phyloP scores from a whole-genome alignment of 2,113 vertebrate species.

The Steatornis caripensis region DNA sequence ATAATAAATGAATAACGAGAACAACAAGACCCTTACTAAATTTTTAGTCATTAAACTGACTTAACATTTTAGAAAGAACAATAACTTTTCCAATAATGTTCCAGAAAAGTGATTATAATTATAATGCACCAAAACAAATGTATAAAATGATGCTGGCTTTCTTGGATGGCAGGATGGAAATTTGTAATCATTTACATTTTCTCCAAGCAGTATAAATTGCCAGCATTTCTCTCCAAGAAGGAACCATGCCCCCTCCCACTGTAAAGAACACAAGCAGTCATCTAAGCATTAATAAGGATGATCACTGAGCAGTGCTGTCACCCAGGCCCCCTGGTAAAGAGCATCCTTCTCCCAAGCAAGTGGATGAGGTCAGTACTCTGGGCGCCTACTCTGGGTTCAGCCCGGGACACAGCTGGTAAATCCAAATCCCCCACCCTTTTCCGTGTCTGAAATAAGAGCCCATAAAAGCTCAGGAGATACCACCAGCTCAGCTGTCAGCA shows the following conservation, averaged over 20 bases:
- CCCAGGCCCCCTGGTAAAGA: background rate
- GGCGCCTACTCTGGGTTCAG: background rate
- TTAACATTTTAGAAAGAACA: slow-evolving; percentile 29
- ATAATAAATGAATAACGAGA: slow-evolving; percentile 44
- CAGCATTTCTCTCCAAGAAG: background rate
- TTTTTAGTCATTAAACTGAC: slow-evolving; percentile 20
- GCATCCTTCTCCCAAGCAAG: background rate
- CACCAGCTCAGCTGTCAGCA: background rate
- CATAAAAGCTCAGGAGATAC: background rate
- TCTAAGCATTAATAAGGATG: background rate
- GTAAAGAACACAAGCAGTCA: background rate
- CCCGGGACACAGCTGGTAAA: background rate
- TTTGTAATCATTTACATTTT: slow-evolving; percentile 34
- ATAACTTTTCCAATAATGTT: background rate
- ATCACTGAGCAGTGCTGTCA: background rate
- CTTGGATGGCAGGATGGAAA: slow-evolving; percentile 52
- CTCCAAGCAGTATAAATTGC: background rate
- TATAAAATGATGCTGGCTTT: background rate
- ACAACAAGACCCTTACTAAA: slow-evolving; percentile 12
- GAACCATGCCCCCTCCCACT: background rate
- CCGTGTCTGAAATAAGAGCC: background rate
- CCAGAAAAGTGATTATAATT: background rate
- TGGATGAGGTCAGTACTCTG: fast-evolving
- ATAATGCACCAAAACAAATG: background rate
- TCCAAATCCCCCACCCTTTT: background rate